Evolutionary conservation across 2,888 invertebrate genomes (phyloP).

Genomic region (Glaucopsyche alexis): DNA sequence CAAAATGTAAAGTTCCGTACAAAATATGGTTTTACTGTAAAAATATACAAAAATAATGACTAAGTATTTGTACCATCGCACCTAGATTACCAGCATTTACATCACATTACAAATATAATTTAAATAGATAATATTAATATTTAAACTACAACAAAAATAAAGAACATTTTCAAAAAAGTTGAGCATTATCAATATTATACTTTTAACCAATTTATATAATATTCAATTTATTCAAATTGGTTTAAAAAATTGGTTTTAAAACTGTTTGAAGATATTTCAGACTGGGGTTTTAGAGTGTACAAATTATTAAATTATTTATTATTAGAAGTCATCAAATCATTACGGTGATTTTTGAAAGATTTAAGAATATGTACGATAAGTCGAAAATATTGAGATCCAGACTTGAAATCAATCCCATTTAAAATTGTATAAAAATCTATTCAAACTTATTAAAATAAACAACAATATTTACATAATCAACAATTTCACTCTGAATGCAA

Average conservation of each 20-base stretch:
- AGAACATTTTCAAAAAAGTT: background rate
- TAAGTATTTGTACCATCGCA: background rate
- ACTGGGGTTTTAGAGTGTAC: background rate
- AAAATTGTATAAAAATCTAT: background rate
- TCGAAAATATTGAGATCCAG: too few species aligned
- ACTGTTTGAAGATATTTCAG: too few species aligned
- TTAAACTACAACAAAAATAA: background rate
- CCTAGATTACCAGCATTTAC: background rate
- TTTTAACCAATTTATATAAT: background rate
- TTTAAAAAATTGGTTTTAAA: background rate
- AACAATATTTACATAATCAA: constrained; percentile 4
- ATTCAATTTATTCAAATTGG: background rate
- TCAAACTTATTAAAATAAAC: constrained; percentile 2
- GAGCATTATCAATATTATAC: background rate
- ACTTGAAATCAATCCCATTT: background rate
- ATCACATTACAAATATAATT: background rate
- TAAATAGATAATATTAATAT: background rate
- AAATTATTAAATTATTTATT: too few species aligned
- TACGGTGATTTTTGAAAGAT: too few species aligned
- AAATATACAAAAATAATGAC: background rate
- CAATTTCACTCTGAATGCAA: constrained; percentile 5
- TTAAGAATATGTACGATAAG: too few species aligned
- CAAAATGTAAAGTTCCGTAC: background rate
- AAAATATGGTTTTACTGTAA: background rate
- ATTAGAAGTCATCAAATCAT: too few species aligned